Conservation (phyloP, 2,888 invertebrate species). For the Acleris holmiana region DNA sequence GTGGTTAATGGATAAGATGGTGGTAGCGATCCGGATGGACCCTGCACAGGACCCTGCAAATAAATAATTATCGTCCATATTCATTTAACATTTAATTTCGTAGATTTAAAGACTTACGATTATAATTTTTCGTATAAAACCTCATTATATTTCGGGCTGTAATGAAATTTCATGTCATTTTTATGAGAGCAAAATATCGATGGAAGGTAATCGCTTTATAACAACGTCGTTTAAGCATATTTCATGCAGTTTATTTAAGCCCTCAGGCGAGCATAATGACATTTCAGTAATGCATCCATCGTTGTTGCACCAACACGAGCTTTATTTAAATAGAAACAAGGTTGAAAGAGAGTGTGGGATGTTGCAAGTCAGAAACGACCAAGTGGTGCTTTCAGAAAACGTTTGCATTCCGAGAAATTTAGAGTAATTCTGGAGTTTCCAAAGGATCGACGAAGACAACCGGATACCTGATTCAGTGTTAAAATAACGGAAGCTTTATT, state of each 20-base stretch:
- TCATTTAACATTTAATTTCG: too few relatives aligned
- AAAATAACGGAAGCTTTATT: not conserved
- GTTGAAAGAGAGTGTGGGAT: not conserved
- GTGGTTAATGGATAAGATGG: too few relatives aligned
- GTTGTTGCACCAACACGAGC: conserved; percentile 1
- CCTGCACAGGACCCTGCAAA: too few relatives aligned
- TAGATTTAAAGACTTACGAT: conserved; percentile 31
- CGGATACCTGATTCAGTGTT: not conserved
- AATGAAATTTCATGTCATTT: conserved; percentile 48
- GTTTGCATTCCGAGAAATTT: conserved; percentile 22
- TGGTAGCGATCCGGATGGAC: too few relatives aligned
- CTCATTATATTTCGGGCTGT: conserved; percentile 18
- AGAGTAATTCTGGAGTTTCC: not conserved
- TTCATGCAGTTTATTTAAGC: conserved; percentile 49
- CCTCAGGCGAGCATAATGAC: conserved; percentile 30
- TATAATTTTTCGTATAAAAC: conserved; percentile 38
- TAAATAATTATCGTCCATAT: too few relatives aligned
- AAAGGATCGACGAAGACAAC: not conserved
- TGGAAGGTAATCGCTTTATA: conserved; percentile 57
- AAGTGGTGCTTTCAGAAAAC: conserved; percentile 18
- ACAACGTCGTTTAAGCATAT: conserved; percentile 53
- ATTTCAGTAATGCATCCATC: conserved; percentile 16
- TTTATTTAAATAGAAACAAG: conserved; percentile 7
- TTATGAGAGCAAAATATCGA: conserved; percentile 46
- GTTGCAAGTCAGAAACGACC: conserved; percentile 13